Percentiles rank a stretch among this genome's conserved stretches.
These are phyloP conservation scores for Lepus europaeus DNA, from an alignment of 2,113 vertebrate species.

Conservation along the genomic window DNA sequence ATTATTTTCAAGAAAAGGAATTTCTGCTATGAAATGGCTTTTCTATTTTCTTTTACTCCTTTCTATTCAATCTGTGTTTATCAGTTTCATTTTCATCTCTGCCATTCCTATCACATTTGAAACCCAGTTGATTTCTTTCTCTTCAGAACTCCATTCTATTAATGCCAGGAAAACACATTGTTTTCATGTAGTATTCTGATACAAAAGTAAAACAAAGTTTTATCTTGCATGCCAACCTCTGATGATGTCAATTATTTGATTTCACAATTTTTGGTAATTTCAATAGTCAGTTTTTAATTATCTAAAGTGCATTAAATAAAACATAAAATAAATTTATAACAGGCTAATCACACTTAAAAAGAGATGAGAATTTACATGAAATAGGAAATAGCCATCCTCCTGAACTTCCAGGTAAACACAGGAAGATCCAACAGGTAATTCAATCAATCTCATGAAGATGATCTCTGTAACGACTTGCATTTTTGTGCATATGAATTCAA, in stretches of 20 bases:
- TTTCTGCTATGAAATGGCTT: background rate
- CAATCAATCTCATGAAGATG: background rate
- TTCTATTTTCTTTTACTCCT: background rate
- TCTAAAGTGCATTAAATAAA: background rate
- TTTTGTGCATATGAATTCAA: background rate
- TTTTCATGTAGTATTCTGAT: background rate
- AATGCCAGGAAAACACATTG: background rate
- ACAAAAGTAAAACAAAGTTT: background rate
- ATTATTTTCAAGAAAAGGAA: background rate
- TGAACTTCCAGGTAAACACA: background rate
- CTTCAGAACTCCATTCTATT: background rate
- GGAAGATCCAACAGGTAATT: background rate
- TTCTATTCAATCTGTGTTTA: background rate
- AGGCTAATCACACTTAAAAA: accelerated
- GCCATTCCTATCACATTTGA: constrained; percentile 15
- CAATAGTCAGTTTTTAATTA: background rate
- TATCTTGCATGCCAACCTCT: background rate
- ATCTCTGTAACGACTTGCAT: accelerated
- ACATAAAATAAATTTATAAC: background rate
- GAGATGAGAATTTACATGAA: background rate
- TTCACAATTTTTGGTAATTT: background rate
- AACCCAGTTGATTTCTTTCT: background rate
- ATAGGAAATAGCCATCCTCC: accelerated
- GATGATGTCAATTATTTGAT: background rate
- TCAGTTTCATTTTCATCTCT: constrained; percentile 28